These are phyloP conservation scores for Alviniconcha strummeri DNA, from an alignment of 2,888 invertebrate genomes.

Conservation along the genomic window DNA sequence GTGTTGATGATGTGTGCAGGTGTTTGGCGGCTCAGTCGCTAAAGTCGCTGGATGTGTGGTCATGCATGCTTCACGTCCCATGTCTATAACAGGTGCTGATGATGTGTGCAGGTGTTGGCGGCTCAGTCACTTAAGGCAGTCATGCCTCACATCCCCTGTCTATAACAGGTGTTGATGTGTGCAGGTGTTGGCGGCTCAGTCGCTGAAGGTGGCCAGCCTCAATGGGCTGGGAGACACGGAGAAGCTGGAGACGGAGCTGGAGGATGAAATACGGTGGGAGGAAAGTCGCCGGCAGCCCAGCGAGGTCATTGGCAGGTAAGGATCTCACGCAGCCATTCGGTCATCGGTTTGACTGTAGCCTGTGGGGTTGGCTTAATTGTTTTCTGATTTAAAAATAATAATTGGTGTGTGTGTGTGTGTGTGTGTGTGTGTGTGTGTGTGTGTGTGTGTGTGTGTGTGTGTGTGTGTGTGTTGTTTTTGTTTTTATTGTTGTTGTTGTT, in stretches of 20 bases:
- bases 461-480: too few species aligned
- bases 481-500: too few species aligned
- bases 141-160: too few species aligned
- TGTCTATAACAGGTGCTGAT: not conserved
- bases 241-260: conserved; percentile 46
- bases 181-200: conserved; percentile 48
- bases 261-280: conserved; percentile 46
- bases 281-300: conserved; percentile 36
- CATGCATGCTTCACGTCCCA: not conserved
- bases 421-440: too few species aligned
- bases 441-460: too few species aligned
- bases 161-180: not conserved
- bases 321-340: not conserved
- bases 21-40: too few species aligned
- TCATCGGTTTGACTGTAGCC: too few species aligned
- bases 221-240: conserved; percentile 46
- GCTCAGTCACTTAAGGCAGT: too few species aligned
- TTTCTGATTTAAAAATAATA: too few species aligned
- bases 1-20: not conserved
- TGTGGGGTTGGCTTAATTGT: too few species aligned
- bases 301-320: conserved; percentile 44
- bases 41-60: not conserved
- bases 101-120: not conserved
- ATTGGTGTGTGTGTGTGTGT: too few species aligned
- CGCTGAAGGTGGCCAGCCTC: conserved; percentile 49